Conservation (phyloP, 1,140 invertebrate species). For the Diuraphis noxia region DNA sequence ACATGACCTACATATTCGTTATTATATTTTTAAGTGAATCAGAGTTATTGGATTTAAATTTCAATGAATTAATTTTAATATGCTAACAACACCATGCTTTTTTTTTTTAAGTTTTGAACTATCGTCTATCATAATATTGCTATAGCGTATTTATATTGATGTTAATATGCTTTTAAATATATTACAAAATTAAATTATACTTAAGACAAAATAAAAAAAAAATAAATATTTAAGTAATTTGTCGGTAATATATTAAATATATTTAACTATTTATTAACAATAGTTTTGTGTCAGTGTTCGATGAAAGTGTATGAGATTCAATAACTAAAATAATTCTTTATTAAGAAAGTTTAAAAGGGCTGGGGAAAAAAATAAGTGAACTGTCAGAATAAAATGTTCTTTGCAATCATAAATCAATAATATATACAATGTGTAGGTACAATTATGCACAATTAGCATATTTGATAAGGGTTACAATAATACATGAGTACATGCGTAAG, state of each 20-base stretch:
- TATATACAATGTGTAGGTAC: too few species aligned
- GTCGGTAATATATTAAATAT: neutral
- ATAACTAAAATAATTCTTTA: conserved; percentile 20
- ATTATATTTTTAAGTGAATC: neutral
- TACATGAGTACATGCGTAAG: too few species aligned
- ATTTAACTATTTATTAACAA: neutral
- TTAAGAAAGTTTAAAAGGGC: neutral
- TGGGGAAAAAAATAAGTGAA: neutral
- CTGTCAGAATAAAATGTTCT: conserved; percentile 24
- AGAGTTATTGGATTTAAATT: neutral
- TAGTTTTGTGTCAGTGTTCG: neutral
- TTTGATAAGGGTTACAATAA: too few species aligned
- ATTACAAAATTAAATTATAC: neutral
- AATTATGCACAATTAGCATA: too few species aligned
- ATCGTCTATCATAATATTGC: neutral
- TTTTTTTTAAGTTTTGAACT: neutral
- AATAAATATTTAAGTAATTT: neutral
- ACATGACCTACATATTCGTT: neutral
- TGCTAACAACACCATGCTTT: neutral
- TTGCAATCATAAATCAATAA: conserved; percentile 27
- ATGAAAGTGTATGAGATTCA: neutral
- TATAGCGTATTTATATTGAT: neutral
- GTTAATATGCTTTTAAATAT: neutral
- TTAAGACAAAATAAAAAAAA: neutral
- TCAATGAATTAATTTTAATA: neutral